These are phyloP conservation scores for Brachyrhaphis roseni DNA, from an alignment of 2,797 vertebrate genomes.

Conservation along the genomic window DNA sequence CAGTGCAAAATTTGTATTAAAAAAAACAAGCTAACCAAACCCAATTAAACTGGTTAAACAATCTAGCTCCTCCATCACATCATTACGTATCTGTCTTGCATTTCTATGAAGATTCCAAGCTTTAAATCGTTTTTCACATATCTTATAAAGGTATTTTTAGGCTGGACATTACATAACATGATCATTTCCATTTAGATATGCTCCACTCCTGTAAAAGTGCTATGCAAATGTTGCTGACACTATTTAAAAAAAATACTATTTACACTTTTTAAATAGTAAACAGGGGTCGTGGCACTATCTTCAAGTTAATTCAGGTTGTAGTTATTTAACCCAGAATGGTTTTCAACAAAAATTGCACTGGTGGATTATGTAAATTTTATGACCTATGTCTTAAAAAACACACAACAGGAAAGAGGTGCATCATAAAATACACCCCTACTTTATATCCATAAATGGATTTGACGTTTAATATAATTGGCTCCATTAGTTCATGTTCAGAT, in stretches of 20 bases:
- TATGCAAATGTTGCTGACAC: background rate
- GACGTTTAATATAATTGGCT: background rate
- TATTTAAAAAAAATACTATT: no score
- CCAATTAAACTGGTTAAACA: background rate
- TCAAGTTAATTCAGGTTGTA: background rate
- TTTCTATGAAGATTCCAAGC: background rate
- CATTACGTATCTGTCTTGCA: background rate
- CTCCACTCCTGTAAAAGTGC: background rate
- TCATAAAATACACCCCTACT: background rate
- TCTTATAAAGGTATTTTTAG: background rate
- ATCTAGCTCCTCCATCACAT: background rate
- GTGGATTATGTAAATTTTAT: background rate
- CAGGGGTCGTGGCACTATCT: background rate
- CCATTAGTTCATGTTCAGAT: background rate
- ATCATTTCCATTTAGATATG: background rate
- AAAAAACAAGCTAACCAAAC: background rate
- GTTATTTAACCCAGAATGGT: background rate
- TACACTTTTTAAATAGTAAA: background rate
- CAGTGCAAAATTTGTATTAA: background rate
- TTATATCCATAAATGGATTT: background rate
- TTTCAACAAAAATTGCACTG: background rate
- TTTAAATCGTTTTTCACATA: background rate
- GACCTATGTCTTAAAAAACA: background rate
- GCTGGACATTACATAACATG: background rate
- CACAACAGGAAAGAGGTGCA: background rate